Conservation (phyloP, 2,797 vertebrate genomes). For the Trematomus bernacchii region DNA sequence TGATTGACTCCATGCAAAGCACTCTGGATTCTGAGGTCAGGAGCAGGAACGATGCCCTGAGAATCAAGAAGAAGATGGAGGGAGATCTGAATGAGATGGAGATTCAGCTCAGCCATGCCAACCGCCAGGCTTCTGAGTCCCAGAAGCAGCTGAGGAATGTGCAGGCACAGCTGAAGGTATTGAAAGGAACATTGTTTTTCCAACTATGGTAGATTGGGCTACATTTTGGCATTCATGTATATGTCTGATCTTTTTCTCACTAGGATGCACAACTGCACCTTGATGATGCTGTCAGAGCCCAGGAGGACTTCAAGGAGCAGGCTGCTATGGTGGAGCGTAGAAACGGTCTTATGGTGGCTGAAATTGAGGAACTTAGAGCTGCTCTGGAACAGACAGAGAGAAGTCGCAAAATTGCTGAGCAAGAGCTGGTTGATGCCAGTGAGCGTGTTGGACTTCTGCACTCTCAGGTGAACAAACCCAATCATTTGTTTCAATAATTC, state of each 20-base stretch:
- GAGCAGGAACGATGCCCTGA: conserved; percentile 91
- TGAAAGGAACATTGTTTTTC: background rate
- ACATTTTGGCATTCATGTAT: background rate
- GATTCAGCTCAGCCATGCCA: conserved; percentile 90
- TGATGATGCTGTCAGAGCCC: conserved; percentile 86
- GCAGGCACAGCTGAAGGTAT: conserved; percentile 91
- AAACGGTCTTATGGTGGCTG: conserved; percentile 88
- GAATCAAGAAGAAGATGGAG: conserved; percentile 94
- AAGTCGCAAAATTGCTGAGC: conserved; percentile 87
- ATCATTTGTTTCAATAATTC: background rate
- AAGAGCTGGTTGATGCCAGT: conserved; percentile 88
- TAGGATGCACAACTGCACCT: conserved; percentile 90
- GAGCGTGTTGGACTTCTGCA: conserved; percentile 88
- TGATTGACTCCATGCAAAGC: conserved; percentile 87
- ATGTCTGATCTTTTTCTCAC: background rate
- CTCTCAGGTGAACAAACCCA: conserved; percentile 67
- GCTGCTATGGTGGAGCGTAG: conserved; percentile 89
- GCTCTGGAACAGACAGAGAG: conserved; percentile 90
- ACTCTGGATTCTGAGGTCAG: conserved; percentile 89
- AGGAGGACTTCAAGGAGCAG: conserved; percentile 91
- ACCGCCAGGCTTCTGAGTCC: conserved; percentile 87
- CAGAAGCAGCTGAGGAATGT: conserved; percentile 89
- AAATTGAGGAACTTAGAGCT: conserved; percentile 88
- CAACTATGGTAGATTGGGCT: background rate
- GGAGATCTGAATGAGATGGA: conserved; percentile 91